Conservation (phyloP, 2,797 vertebrate species). For the Rhodeus uyekii region DNA sequence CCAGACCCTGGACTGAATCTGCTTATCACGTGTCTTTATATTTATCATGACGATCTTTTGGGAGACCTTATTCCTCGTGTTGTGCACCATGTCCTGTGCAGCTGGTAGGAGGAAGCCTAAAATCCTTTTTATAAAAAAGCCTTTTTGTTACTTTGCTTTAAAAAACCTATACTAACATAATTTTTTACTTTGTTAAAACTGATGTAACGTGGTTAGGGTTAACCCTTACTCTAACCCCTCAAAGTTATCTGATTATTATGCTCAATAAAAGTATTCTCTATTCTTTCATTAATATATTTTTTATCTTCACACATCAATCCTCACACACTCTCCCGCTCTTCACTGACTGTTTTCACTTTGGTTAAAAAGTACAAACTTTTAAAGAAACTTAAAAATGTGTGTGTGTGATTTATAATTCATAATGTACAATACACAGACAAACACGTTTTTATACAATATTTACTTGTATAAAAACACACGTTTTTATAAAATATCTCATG, state of each 20-base stretch:
- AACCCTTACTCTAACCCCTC: no score
- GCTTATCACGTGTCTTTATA: background rate
- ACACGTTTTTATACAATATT: background rate
- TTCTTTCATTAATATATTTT: background rate
- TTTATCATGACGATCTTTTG: background rate
- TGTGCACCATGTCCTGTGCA: slow-evolving; percentile 34
- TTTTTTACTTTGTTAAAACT: background rate
- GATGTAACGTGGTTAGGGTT: no score
- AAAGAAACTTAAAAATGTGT: background rate
- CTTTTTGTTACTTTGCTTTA: background rate
- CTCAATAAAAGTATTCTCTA: background rate
- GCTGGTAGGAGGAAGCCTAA: slow-evolving; percentile 38
- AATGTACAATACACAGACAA: no score
- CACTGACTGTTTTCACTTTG: background rate
- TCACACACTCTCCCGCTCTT: background rate
- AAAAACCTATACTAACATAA: background rate
- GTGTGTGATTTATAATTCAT: background rate
- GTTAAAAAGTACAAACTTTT: background rate
- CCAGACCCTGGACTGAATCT: background rate
- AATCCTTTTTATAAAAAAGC: no score
- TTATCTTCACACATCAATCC: background rate
- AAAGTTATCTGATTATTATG: no score
- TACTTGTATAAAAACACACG: no score
- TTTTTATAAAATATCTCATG: background rate
- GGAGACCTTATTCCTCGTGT: background rate